These are phyloP conservation scores for Oscheius sp. DNA, from an alignment of 2,888 invertebrate species.

Conservation along the genomic window DNA sequence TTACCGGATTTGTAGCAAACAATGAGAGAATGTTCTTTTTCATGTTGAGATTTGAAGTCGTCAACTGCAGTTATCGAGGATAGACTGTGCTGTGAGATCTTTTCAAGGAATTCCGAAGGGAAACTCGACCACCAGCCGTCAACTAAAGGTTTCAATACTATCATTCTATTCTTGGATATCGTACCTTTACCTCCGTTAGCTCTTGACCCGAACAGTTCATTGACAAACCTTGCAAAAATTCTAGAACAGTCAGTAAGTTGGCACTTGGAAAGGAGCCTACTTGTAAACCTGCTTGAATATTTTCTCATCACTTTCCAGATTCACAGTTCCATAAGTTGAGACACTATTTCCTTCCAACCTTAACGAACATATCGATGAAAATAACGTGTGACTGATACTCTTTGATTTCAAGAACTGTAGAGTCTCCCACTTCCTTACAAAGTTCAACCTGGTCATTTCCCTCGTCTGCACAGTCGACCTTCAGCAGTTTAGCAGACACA, in stretches of 20 bases:
- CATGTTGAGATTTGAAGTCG: not conserved
- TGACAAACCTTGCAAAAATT: not conserved
- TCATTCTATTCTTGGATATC: not conserved
- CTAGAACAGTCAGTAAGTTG: not conserved
- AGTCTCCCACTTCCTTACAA: not conserved
- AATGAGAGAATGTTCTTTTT: constrained; percentile 2
- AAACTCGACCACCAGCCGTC: constrained; percentile 17
- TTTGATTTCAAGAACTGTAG: not conserved
- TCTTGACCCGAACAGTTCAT: not conserved
- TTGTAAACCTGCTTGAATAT: constrained; percentile 5
- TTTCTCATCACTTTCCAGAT: not conserved
- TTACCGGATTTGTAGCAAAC: constrained; percentile 23
- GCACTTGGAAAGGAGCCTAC: not conserved
- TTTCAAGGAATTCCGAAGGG: not conserved
- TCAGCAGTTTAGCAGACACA: not conserved
- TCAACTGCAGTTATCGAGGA: not conserved
- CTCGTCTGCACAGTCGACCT: constrained; percentile 9
- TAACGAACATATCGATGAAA: not conserved
- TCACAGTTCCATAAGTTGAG: not conserved
- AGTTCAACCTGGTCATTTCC: not conserved
- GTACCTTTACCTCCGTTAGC: not conserved
- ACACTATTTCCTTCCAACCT: not conserved
- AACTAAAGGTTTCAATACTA: not conserved
- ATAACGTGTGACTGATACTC: not conserved
- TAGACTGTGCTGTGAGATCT: not conserved